These are phyloP conservation scores for Uropsilus gracilis DNA, from an alignment of 2,113 vertebrate genomes.

Conservation along the genomic window DNA sequence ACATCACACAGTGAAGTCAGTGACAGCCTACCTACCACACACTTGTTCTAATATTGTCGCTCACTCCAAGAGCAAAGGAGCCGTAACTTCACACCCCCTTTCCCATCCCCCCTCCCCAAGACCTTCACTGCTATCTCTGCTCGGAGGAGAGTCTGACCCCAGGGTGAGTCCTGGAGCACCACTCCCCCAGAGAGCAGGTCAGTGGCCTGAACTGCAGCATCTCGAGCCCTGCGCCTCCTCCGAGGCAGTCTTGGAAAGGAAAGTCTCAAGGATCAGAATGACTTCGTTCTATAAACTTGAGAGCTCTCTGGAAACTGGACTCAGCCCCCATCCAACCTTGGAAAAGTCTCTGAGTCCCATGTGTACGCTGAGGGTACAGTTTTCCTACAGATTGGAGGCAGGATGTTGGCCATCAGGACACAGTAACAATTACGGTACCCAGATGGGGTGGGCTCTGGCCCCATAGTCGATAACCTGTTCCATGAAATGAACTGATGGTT, in stretches of 20 bases:
- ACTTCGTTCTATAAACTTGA: not conserved
- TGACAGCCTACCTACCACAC: conserved; percentile 36
- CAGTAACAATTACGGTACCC: not conserved
- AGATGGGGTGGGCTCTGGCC: not conserved
- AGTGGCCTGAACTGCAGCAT: not conserved
- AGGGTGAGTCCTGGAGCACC: not conserved
- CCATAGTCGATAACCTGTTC: not conserved
- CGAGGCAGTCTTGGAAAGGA: not conserved
- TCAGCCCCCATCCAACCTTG: not conserved
- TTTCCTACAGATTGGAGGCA: not conserved
- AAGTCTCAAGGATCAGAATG: not conserved
- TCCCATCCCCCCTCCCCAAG: not conserved
- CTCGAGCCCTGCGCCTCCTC: not conserved
- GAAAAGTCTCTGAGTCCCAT: not conserved
- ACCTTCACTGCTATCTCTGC: not conserved
- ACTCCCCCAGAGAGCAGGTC: not conserved
- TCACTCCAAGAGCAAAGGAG: not conserved
- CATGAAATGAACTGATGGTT: not conserved
- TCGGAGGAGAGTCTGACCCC: not conserved
- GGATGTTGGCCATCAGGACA: not conserved
- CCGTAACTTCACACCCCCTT: not conserved
- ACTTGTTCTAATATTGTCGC: conserved; percentile 17
- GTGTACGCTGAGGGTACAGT: not conserved
- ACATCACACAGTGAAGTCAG: conserved; percentile 8
- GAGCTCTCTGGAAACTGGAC: not conserved